These are phyloP conservation scores for Thera obeliscata DNA, from an alignment of 2,888 invertebrate genomes.

Conservation along the genomic window DNA sequence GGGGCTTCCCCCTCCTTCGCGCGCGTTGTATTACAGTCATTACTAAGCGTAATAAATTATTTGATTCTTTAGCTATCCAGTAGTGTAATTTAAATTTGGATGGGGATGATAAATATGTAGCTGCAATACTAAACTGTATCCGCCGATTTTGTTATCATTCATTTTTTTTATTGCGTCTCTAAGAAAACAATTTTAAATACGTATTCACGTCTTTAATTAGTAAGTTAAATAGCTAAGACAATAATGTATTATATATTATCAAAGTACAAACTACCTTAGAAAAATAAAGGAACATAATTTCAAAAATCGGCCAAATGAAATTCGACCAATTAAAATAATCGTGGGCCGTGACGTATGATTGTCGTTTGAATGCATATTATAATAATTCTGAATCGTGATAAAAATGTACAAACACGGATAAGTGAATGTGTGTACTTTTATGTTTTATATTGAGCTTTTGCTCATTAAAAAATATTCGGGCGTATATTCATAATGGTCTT, in stretches of 20 bases:
- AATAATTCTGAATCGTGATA: constrained; percentile 18
- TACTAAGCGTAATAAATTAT: no score
- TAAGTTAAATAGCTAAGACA: constrained; percentile 4
- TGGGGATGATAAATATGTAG: no score
- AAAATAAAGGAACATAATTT: neutral
- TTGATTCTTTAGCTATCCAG: no score
- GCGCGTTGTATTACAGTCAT: no score
- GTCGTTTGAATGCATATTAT: neutral
- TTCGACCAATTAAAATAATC: neutral
- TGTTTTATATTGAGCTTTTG: neutral
- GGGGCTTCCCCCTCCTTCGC: no score
- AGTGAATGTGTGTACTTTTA: neutral
- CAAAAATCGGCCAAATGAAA: neutral
- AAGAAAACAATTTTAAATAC: no score
- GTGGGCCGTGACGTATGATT: constrained; percentile 1
- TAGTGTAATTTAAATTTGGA: no score
- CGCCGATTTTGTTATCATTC: no score
- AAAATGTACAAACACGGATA: constrained; percentile 18
- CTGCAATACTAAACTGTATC: no score
- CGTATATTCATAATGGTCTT: no score
- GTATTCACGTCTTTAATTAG: no score
- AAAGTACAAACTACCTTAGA: neutral
- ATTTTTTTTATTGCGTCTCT: no score
- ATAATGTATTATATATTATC: neutral
- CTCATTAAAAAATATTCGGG: neutral